Evolutionary conservation across 2,888 invertebrate genomes (phyloP).

Genomic region (Dioctria linearis): DNA sequence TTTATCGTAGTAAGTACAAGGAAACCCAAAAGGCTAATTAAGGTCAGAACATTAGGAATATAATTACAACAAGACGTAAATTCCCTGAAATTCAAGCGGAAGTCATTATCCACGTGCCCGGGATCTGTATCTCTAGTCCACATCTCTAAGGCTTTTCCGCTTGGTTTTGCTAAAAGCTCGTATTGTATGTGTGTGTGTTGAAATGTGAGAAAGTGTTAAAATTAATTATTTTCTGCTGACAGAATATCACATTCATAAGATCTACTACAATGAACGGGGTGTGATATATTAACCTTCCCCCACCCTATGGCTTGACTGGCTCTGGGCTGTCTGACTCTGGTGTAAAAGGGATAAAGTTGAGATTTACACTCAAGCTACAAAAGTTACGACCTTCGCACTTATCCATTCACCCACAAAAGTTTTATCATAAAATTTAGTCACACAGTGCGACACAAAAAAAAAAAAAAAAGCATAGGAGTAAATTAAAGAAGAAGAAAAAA

Average conservation of each 20-base stretch:
- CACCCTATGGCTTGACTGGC: too few relatives aligned
- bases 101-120: constrained; percentile 34
- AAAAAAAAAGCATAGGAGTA: not conserved
- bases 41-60: constrained; percentile 29
- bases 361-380: not conserved
- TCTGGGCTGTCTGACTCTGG: too few relatives aligned
- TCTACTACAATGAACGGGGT: not conserved
- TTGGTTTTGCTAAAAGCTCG: not conserved
- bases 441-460: not conserved
- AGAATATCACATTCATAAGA: constrained; percentile 52
- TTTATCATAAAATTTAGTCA: not conserved
- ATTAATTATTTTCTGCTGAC: constrained; percentile 57
- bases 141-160: not conserved
- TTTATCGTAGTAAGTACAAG: too few relatives aligned
- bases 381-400: not conserved
- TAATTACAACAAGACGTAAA: constrained; percentile 25
- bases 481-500: too few relatives aligned
- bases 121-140: not conserved
- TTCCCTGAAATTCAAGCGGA: constrained; percentile 28
- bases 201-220: constrained; percentile 45
- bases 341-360: constrained; percentile 26
- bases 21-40: constrained; percentile 19
- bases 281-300: constrained; percentile 50
- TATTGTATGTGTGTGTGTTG: constrained; percentile 49
- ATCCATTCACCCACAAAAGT: constrained; percentile 5